Evolutionary conservation across 2,797 vertebrate species (phyloP), one percentile per base, ranked within the genome.

Genomic region (Melanogrammus aeglefinus): DNA sequence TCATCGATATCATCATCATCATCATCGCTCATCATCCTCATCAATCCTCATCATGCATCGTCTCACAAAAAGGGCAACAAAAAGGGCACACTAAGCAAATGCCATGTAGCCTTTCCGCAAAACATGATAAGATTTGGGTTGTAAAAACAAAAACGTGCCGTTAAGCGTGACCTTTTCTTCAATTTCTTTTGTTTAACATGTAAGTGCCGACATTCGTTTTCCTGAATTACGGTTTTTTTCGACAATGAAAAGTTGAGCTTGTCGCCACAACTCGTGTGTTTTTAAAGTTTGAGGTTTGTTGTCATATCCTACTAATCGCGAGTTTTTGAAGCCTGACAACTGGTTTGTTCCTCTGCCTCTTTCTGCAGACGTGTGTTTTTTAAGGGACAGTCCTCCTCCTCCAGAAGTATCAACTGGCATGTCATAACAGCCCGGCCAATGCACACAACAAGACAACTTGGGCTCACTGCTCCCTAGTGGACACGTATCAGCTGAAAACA

Each of bases 401-500:
- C 76, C 86, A 94, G 81, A 94, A 93, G 76, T 95, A 97, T 80
- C 92, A 96, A n/a, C 86, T 83, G 76, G 4, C 86, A 96, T n/a
- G 81, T 93, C n/a, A 95, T 72, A 90, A 92, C 96, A 8, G 91
- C 93, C 10, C 16, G 10, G 90, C 91, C 69, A 92, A n/a, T n/a
- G 97, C 72, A 91, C 80, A 63, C 90, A 92, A 78, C 94, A 87
- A 95, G 88, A 79, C 86, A 92, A 27, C 85, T 96, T 6, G 97
- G 97, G 35, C 85, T n/a, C n/a, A n/a, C n/a, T 97, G 81, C 90
- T 98, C 79, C n/a, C 89, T 96, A 21, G 92, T 98, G 71, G 94
- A 97, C 86, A 92, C 94, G 44, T 93, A 93, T 63, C 88, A 89
- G 78, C 90, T 97, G 27, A 96, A 94, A 90, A 85, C 94, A 92